Base-by-base conservation (phyloP, 2,113 vertebrate genomes). In the Otocyon megalotis region DNA sequence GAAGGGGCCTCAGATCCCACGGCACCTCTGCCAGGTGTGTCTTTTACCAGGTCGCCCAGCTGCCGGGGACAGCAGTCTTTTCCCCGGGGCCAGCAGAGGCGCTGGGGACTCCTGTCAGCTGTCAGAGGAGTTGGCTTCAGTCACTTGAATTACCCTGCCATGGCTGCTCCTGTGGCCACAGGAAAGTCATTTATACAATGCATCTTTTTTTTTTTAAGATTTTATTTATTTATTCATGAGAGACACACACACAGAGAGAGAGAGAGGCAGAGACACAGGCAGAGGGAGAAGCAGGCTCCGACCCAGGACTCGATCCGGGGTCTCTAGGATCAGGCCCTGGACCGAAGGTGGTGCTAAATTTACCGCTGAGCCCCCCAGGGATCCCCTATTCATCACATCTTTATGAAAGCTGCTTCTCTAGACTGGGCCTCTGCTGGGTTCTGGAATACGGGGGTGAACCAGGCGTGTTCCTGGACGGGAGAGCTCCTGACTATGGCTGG, bases 391-490 rank as follows among this genome's bases (percentile, higher is more conserved):
- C 28, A 63, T 6, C 77, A 30, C 17, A 17, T 43, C 20, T 54
- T 35, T 24, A 17, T n/a, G 5, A 2, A 67, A 35, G 67, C 9
- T 12, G 48, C 48, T 54, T 48, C 80, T 67, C 35, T 53, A 16
- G 32, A 35, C 60, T 16, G 62, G 83, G 8, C 24, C 58, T 28
- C 0, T 26, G 60, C 71, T 26, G 35, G 60, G 48, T 32, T 48
- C 79, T 37, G 71, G 53, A 32, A 22, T 50, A 1, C 1, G 32
- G 69, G 13, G 28, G 11, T 13, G 16, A 24, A 22, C 7, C 16
- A 63, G 56, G 43, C 3, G 0, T 9, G 3, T 22, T 1, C 32
- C 43, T 15, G n/a, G 62, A 0, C 56, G 2, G 2, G 6, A 32
- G 37, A 37, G 56, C 50, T 48, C 56, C 83, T 50, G 2, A 11